A percentile compares a stretch with the other conserved stretches of the same genome.
Evolutionary conservation across 2,113 vertebrate species (phyloP).

Genomic region (Malurus alboscapulatus): DNA sequence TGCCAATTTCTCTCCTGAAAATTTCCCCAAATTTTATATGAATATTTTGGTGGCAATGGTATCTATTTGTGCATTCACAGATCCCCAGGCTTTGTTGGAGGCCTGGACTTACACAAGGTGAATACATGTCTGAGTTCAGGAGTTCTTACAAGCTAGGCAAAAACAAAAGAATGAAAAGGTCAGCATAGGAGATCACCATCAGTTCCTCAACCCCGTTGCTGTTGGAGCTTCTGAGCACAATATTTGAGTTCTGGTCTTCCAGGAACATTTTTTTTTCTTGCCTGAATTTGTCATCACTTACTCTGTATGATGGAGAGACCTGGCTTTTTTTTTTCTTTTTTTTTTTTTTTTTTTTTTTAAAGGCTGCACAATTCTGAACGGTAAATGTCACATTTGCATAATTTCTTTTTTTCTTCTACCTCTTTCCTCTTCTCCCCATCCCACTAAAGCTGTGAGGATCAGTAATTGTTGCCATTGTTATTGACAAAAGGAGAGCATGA

Average conservation of each 20-base stretch:
- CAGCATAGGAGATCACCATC: background rate
- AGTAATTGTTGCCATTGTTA: constrained; percentile 39
- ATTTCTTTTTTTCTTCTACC: constrained; percentile 6
- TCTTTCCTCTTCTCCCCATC: background rate
- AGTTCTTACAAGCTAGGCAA: background rate
- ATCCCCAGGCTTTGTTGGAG: background rate
- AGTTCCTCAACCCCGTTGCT: background rate
- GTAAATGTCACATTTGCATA: constrained; percentile 48
- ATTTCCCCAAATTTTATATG: background rate
- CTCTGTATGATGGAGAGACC: background rate
- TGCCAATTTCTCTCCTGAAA: background rate
- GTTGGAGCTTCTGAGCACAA: background rate
- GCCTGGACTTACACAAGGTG: rapidly evolving
- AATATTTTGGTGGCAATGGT: background rate
- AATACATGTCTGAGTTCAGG: background rate
- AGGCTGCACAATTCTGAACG: background rate
- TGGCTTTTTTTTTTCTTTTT: background rate
- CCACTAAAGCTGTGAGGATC: background rate
- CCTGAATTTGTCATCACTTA: background rate
- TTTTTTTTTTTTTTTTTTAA: background rate
- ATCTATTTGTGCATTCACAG: background rate
- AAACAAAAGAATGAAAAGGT: background rate
- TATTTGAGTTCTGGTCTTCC: background rate
- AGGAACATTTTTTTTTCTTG: background rate
- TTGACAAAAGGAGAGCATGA: background rate